These are phyloP conservation scores for Capromys pilorides DNA, from an alignment of 2,797 vertebrate genomes.

Conservation along the genomic window DNA sequence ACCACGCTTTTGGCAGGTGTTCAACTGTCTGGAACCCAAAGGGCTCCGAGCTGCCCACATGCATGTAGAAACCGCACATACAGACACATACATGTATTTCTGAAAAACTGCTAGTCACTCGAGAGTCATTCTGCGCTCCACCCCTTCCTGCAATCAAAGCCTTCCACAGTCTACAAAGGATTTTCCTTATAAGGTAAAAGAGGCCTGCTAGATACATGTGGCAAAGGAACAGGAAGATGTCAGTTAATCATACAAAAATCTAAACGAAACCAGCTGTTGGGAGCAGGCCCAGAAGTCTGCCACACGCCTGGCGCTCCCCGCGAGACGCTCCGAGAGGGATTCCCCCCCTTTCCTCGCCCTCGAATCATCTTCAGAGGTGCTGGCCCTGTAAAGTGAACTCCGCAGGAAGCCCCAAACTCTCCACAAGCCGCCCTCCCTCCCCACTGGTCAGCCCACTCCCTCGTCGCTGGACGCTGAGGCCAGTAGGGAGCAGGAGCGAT, in stretches of 20 bases:
- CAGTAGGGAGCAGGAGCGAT: slow-evolving; percentile 62
- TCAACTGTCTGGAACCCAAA: neutral
- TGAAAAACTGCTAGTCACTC: slow-evolving; percentile 86
- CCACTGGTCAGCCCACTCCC: neutral
- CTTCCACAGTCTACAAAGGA: slow-evolving; percentile 85
- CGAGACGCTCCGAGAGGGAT: neutral
- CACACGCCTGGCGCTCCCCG: slow-evolving; percentile 36
- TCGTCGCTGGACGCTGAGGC: slow-evolving; percentile 6
- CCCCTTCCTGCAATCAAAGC: slow-evolving; percentile 88
- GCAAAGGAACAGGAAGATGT: slow-evolving; percentile 88
- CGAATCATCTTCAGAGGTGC: neutral
- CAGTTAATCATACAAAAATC: slow-evolving; percentile 84
- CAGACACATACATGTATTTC: slow-evolving; percentile 46
- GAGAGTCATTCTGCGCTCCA: slow-evolving; percentile 83
- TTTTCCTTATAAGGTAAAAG: slow-evolving; percentile 94
- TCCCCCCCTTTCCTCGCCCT: neutral
- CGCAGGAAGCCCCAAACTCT: slow-evolving; percentile 40
- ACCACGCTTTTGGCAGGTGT: neutral
- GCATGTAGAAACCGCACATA: neutral
- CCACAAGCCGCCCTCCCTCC: slow-evolving; percentile 8
- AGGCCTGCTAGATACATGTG: slow-evolving; percentile 87
- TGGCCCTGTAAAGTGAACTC: slow-evolving; percentile 12
- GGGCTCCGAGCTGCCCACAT: neutral
- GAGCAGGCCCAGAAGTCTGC: slow-evolving; percentile 70
- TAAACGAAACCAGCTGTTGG: slow-evolving; percentile 87